Evolutionary conservation across 2,113 vertebrate genomes (phyloP).

Genomic region (Dicerorhinus sumatrensis): DNA sequence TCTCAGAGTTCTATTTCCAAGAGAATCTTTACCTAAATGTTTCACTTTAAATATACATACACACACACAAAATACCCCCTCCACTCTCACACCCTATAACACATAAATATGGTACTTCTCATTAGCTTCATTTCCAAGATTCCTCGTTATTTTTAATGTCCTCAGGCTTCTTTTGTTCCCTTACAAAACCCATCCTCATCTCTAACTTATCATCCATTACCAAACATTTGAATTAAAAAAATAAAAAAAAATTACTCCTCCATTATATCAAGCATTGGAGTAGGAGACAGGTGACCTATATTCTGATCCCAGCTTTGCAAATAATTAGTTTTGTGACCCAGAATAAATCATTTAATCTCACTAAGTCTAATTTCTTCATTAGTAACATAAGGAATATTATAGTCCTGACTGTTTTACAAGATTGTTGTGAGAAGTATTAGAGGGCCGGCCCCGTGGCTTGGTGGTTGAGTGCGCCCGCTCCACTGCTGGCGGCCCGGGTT

Average conservation of each 20-base stretch:
- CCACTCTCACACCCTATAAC: neutral
- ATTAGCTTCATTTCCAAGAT: conserved; percentile 14
- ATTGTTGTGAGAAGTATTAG: neutral
- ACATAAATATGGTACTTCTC: neutral
- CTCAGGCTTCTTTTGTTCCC: conserved; percentile 16
- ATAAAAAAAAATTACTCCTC: neutral
- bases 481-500: too few relatives aligned
- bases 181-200: conserved; percentile 35
- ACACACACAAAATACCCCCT: neutral
- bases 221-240: conserved; percentile 24
- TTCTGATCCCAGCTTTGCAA: conserved; percentile 54
- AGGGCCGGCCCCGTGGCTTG: too few relatives aligned
- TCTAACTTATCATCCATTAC: conserved; percentile 34
- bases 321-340: conserved; percentile 59
- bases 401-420: neutral
- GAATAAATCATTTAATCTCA: conserved; percentile 52
- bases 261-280: neutral
- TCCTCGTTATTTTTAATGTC: conserved; percentile 33
- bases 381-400: conserved; percentile 13
- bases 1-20: neutral
- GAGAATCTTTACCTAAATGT: neutral
- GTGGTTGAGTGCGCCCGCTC: too few relatives aligned
- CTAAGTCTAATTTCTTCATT: conserved; percentile 57
- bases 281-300: neutral
- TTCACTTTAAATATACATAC: neutral